Evolutionary conservation across 2,797 vertebrate genomes (phyloP).

Genomic region (Odontamblyopus lacepedii): DNA sequence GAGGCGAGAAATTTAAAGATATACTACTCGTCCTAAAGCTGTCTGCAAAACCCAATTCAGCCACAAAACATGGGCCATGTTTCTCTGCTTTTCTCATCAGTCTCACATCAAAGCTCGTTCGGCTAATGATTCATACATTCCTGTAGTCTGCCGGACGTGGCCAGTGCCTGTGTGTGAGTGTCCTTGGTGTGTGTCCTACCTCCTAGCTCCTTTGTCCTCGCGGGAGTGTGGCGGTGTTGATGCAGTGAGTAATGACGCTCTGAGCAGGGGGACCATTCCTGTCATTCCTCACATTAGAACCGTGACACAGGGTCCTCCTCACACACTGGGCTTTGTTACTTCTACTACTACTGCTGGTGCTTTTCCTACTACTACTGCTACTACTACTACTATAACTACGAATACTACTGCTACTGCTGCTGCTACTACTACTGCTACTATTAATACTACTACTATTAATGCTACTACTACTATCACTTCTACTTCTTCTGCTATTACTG

Average conservation of each 20-base stretch:
- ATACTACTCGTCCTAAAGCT: not conserved
- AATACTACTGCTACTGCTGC: not conserved
- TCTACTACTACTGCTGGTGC: not conserved
- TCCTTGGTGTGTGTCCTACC: not conserved
- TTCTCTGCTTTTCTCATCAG: constrained; percentile 3
- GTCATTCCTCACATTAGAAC: constrained; percentile 71
- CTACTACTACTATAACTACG: not conserved
- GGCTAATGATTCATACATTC: constrained; percentile 10
- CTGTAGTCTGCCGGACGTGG: not conserved
- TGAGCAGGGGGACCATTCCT: constrained; percentile 50
- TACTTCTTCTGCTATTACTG: not conserved
- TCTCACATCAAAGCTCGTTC: constrained; percentile 1
- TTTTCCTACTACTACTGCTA: not conserved
- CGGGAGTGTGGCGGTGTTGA: not conserved
- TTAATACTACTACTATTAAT: no score
- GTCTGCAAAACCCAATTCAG: not conserved
- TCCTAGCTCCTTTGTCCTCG: constrained; percentile 3
- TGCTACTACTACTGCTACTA: no score
- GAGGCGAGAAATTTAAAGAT: not conserved
- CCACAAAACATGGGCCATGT: not conserved
- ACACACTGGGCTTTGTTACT: constrained; percentile 12
- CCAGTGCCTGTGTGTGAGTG: constrained; percentile 3
- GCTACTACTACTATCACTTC: no score
- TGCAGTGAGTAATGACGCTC: not conserved
- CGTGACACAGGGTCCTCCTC: constrained; percentile 42